Evolutionary conservation across 2,888 invertebrate genomes (phyloP), one percentile per base, ranked within the genome.

Genomic region (Diaperis boleti): DNA sequence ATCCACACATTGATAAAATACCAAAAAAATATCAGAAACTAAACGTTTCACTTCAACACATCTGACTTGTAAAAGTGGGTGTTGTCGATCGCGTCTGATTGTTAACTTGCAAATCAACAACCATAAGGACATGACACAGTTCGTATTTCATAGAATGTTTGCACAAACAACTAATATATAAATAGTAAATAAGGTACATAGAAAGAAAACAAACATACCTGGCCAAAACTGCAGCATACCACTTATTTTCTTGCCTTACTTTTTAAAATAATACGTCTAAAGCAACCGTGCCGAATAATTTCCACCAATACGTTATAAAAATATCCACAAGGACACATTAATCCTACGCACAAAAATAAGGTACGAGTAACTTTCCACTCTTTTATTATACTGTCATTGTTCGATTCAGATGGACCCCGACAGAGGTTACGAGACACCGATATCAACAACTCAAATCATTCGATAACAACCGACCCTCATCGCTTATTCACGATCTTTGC

Each of bases 401-500:
- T 69, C 65, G 63, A 66, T 69, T 66, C 65, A 61, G 66, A 68
- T 57, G 35, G 33, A 56, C 45, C 49, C 50, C 55, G 55, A 55
- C 55, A 15, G 55, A 55, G 55, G 55, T 55, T 55, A 55, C 17
- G 39, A 52, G 29, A 54, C 54, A 55, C 42, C 29, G 42, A 42
- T 45, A 56, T 45, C 56, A 45, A 45, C 56, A 45, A 20, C 44
- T 37, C 45, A 56, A 56, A 56, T 56, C 44, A 45, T 45, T 45
- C 56, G 54, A 41, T 42, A 52, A 52, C 20, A 35, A 52, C 52
- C 52, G 52, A 52, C 52, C 52, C 52, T 52, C 52, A 37, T 39
- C 52, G 52, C 39, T 39, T 39, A 52, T 52, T 22, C 52, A 52
- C 52, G 49, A 50, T 50, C 49, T 50, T 50, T 7, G 18, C 33